Evolutionary conservation across 35 echinoderm and acorn worm species (phyloP).

Genomic region (Apostichopus japonicus): DNA sequence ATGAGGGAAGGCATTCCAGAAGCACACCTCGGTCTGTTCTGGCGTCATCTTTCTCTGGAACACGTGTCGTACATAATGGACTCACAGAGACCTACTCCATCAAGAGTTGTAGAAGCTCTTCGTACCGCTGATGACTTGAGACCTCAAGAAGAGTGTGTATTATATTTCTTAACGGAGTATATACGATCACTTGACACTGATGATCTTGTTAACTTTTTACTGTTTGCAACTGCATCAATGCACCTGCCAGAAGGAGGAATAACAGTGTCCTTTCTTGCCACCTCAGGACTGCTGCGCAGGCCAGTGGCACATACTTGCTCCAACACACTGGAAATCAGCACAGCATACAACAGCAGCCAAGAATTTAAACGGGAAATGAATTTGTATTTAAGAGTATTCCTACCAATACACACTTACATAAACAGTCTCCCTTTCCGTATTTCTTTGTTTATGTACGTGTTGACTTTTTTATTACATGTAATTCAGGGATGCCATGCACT

Average conservation of each 20-base stretch:
- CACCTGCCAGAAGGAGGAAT: slow-evolving; percentile 7
- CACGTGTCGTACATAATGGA: neutral
- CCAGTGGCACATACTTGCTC: slow-evolving; percentile 26
- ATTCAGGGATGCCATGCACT: too few relatives aligned
- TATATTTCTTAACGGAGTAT: neutral
- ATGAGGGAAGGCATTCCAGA: slow-evolving; percentile 27
- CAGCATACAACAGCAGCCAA: neutral
- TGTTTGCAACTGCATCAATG: slow-evolving; percentile 4
- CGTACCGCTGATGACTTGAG: neutral
- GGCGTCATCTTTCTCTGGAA: neutral
- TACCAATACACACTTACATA: neutral
- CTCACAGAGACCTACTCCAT: neutral
- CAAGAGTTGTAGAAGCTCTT: neutral
- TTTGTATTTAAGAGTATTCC: neutral
- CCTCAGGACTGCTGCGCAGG: neutral
- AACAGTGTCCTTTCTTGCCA: neutral
- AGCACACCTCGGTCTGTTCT: neutral
- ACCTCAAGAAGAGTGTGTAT: neutral
- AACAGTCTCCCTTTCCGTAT: neutral
- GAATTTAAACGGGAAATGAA: slow-evolving; percentile 5
- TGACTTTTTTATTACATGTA: too few relatives aligned
- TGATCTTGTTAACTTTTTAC: neutral
- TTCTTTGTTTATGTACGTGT: too few relatives aligned
- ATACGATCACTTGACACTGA: neutral
- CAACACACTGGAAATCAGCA: neutral